Base-by-base conservation (phyloP, 2,888 invertebrate genomes). In the Cataglyphis rosenhaueri region DNA sequence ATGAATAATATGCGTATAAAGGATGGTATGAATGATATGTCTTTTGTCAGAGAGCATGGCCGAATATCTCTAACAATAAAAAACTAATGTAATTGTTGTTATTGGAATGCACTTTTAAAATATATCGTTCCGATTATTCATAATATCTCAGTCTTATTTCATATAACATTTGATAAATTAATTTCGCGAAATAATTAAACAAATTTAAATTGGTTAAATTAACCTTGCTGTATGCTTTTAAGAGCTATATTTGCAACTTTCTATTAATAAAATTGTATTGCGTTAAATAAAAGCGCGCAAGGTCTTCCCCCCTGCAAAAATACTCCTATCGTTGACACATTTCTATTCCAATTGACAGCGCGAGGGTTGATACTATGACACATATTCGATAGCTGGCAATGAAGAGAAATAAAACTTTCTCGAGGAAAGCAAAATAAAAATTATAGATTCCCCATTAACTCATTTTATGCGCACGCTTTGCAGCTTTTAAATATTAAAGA, bases 301-400 rank as follows among this genome's bases (percentile, higher is more conserved):
- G 44, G 21, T 78, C 52, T 8, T 18, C 18, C n/a, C 52, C 52
- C 52, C 35, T 59, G 21, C 12, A 78, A 59, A 78, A 70, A 78
- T 78, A 78, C 8, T 52, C 2, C n/a, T 1, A 21, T 12, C 44
- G 38, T 8, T 32, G 32, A 18, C 44, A 21, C 57, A 59, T 79
- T 79, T 79, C 78, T 79, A 70, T 35, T 79, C 35, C 59, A 79
- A 76, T 44, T 78, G 32, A 18, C 32, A 76, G 21, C 21, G 18
- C 21, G 59, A 61, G 35, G 12, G 18, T 48, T 71, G 59, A 79
- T 44, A 70, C 61, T 18, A 35, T 21, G n/a, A 64, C 21, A 5
- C 10, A 15, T 52, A 32, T n/a, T 29, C 57, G 29, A 57, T 18
- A 5, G 21, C 21, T 70, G 59, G n/a, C 18, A 59, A 70, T 44